Conservation (phyloP, 2,113 vertebrate species). For the Cynoglossus semilaevis region DNA sequence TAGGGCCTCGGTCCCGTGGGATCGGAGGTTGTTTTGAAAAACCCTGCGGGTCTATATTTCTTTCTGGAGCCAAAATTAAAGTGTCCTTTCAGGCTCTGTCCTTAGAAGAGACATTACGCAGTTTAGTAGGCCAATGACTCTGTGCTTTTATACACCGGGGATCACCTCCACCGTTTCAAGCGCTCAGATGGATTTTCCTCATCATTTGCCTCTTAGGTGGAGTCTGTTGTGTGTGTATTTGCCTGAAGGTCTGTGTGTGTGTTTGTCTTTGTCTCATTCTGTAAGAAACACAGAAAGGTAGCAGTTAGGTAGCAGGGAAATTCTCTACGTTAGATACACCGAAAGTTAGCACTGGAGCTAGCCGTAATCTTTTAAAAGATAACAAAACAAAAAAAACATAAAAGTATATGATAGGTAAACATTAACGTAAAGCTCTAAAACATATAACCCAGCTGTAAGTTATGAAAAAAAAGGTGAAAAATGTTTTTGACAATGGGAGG, state of each 20-base stretch:
- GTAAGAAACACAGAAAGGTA: conserved; percentile 14
- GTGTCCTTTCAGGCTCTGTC: conserved; percentile 27
- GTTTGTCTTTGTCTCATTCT: conserved; percentile 14
- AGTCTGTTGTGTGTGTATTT: conserved; percentile 7
- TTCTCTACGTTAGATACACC: too few species aligned
- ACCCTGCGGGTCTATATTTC: conserved; percentile 11
- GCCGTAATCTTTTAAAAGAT: too few species aligned
- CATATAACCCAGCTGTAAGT: conserved; percentile 11
- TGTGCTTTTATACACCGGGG: conserved; percentile 25
- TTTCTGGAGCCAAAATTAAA: conserved; percentile 27
- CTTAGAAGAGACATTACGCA: conserved; percentile 38
- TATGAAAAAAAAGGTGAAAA: neutral
- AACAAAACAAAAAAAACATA: too few species aligned
- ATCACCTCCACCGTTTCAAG: conserved; percentile 27
- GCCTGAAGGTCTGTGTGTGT: neutral
- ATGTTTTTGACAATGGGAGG: too few species aligned
- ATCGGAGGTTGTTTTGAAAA: neutral
- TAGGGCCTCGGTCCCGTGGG: neutral
- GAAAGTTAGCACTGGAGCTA: too few species aligned
- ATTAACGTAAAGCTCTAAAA: conserved; percentile 29
- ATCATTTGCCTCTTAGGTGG: conserved; percentile 45
- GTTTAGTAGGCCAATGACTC: conserved; percentile 29
- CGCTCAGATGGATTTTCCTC: conserved; percentile 43
- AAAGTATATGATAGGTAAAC: conserved; percentile 26
- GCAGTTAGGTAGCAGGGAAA: conserved; percentile 13